A percentile compares a stretch with the other conserved stretches of the same genome.
These are phyloP conservation scores for Halyomorpha halys DNA, from an alignment of 1,140 invertebrate genomes.

Conservation along the genomic window DNA sequence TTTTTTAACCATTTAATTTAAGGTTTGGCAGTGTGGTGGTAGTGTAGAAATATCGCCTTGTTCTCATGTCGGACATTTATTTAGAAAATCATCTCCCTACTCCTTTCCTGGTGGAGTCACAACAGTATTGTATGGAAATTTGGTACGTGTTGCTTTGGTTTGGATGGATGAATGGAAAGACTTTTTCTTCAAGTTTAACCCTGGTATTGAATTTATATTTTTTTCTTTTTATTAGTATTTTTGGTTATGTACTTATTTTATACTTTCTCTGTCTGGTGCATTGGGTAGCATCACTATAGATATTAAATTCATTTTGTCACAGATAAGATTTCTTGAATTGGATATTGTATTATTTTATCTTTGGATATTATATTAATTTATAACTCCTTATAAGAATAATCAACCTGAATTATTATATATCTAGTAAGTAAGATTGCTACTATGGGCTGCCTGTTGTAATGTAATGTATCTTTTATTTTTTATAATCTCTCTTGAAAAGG, in stretches of 20 bases:
- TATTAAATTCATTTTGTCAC: too few species aligned
- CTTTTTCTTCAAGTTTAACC: conserved; percentile 79
- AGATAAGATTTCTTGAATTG: too few species aligned
- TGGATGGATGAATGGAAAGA: conserved; percentile 94
- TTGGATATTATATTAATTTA: too few species aligned
- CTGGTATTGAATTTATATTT: conserved; percentile 34
- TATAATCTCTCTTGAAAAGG: too few species aligned
- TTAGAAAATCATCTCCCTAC: conserved; percentile 86
- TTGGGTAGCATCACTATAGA: not conserved
- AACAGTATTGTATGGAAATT: conserved; percentile 77
- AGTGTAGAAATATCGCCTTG: conserved; percentile 89
- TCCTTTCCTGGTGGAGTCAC: conserved; percentile 80
- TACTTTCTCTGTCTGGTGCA: not conserved
- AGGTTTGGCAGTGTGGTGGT: conserved; percentile 97
- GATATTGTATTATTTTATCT: too few species aligned
- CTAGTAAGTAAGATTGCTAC: too few species aligned
- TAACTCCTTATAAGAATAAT: too few species aligned
- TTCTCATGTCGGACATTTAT: conserved; percentile 96
- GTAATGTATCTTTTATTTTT: too few species aligned
- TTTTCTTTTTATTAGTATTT: conserved; percentile 9
- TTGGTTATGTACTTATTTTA: conserved; percentile 1
- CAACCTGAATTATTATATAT: too few species aligned
- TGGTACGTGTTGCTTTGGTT: conserved; percentile 75
- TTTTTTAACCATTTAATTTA: too few species aligned
- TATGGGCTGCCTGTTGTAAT: too few species aligned